phyloP scores from a whole-genome alignment of 2,888 invertebrate genomes.

The Pterostichus madidus region DNA sequence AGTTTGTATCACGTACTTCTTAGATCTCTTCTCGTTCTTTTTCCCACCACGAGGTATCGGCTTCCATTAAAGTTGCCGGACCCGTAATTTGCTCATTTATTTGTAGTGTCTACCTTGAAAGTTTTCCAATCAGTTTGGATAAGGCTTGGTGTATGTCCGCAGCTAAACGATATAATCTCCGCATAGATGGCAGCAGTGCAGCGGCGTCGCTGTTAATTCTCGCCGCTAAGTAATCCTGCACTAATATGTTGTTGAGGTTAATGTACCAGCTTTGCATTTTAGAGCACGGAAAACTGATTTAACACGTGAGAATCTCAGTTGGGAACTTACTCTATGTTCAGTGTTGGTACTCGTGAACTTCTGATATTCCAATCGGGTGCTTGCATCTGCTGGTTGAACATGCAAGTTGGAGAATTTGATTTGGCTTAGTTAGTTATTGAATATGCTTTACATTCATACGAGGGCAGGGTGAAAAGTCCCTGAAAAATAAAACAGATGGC shows the following conservation, averaged over 20 bases:
- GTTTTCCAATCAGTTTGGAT: constrained; percentile 64
- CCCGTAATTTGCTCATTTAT: constrained; percentile 66
- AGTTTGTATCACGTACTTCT: constrained; percentile 46
- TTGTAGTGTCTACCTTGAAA: constrained; percentile 65
- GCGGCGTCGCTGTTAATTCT: constrained; percentile 7
- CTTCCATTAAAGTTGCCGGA: constrained; percentile 63
- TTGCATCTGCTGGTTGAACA: no score
- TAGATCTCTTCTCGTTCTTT: constrained; percentile 1
- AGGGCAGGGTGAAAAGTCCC: no score
- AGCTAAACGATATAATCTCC: constrained; percentile 59
- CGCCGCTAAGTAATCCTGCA: constrained; percentile 8
- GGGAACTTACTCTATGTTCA: no score
- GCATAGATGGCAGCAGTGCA: constrained; percentile 8
- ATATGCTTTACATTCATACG: no score
- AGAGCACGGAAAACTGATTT: constrained; percentile 1
- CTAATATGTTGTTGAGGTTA: constrained; percentile 25
- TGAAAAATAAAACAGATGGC: no score
- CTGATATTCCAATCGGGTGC: no score
- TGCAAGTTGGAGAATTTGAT: no score
- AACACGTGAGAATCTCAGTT: constrained; percentile 2
- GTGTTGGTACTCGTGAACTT: no score
- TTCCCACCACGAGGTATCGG: constrained; percentile 12
- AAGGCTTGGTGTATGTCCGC: constrained; percentile 38
- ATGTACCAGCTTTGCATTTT: constrained; percentile 27
- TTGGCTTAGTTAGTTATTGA: no score